phyloP scores from a whole-genome alignment of 2,888 invertebrate genomes.

The Caenorhabditis japonica region DNA sequence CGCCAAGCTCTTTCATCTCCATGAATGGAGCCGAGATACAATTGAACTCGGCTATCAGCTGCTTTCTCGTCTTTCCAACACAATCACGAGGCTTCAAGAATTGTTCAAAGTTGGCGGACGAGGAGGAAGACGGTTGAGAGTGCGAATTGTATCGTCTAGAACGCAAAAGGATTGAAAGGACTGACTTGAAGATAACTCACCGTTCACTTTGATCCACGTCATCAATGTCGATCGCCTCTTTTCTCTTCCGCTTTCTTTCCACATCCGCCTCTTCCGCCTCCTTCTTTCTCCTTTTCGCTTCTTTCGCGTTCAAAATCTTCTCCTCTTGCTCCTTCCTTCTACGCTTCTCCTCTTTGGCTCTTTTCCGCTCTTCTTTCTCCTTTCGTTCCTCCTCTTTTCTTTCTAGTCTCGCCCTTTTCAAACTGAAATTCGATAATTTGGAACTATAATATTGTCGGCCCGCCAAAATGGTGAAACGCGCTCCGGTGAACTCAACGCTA shows the following conservation, averaged over 20 bases:
- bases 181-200: no score
- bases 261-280: constrained; percentile 22
- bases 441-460: no score
- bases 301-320: constrained; percentile 14
- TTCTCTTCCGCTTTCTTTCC: constrained; percentile 6
- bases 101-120: neutral
- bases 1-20: constrained; percentile 36
- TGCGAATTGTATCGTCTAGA: no score
- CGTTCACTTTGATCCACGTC: no score
- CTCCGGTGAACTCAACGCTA: no score
- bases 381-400: constrained; percentile 6
- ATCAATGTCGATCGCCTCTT: neutral
- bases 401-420: constrained; percentile 13
- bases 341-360: constrained; percentile 20
- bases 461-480: no score
- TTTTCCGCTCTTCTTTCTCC: constrained; percentile 14
- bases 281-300: constrained; percentile 26
- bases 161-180: no score
- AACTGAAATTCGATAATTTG: no score
- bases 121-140: constrained; percentile 6
- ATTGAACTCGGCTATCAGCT: constrained; percentile 31
- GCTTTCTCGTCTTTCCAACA: constrained; percentile 24
- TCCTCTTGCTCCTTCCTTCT: constrained; percentile 27
- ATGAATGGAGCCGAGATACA: constrained; percentile 15
- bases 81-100: constrained; percentile 2